Base-by-base conservation (phyloP, 1,140 invertebrate species). In the Pogonomyrmex barbatus region DNA sequence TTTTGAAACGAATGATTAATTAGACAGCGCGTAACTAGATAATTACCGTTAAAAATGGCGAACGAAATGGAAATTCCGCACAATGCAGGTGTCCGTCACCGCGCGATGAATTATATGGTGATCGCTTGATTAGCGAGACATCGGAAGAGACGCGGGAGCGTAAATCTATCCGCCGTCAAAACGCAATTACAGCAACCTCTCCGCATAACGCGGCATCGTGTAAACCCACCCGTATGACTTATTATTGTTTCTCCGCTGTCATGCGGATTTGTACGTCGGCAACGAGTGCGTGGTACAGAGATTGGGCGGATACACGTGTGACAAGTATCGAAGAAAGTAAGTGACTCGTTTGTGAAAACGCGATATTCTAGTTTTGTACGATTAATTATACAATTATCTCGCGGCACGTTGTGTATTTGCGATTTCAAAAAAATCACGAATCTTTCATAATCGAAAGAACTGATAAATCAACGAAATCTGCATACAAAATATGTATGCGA, bases 101-200 rank as follows among this genome's bases (percentile, higher is more conserved):
- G 36, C 14, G 10, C 33, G 33, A 73, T 82, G 68, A 60, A 73
- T 60, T 73, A 60, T 70, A 45, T 17, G n/a, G 33, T 75, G 79
- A 83, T 83, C 68, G 45, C 54, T 83, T 75, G 79, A 83, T 83
- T 73, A 83, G 68, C 54, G 30, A 60, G 33, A 82, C 79, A 60
- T 58, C 68, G 67, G 52, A 4, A 30, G 42, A 82, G 17, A n/a
- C 67, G 67, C 39, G 52, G 54, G 45, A 82, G 73, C 68, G 70
- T 83, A 83, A 83, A 83, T 83, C 68, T 71, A 73, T 75, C 54
- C 56, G 68, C 79, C 17, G 68, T 75, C 67, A 60, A 68, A 45
- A 75, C 42, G 30, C 54, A 83, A 83, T 83, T 83, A 83, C 30
- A 42, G 42, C 50, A 83, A 60, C 79, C 73, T 70, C 68, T 76